These are phyloP conservation scores for Apamea anceps DNA, from an alignment of 2,888 invertebrate species.

Conservation along the genomic window DNA sequence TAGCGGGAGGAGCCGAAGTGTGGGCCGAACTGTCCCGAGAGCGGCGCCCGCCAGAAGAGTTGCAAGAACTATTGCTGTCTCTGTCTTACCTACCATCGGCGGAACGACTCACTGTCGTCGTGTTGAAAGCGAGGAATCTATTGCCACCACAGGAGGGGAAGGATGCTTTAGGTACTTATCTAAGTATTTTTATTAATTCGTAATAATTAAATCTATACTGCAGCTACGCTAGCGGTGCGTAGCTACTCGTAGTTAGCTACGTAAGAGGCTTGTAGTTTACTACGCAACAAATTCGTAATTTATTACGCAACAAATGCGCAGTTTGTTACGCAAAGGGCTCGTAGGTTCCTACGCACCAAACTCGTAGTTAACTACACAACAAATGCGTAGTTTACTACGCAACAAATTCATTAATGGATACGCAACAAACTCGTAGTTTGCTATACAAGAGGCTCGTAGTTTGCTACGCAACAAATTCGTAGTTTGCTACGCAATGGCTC, in stretches of 20 bases:
- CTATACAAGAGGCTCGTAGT: background rate
- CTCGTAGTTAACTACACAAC: background rate
- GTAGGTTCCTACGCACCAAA: background rate
- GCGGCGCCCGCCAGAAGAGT: conserved; percentile 94
- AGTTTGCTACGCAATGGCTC: background rate
- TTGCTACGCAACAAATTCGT: background rate
- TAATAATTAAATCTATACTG: too few relatives aligned
- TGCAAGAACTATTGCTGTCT: conserved; percentile 95
- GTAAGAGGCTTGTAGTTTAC: background rate
- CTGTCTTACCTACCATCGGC: conserved; percentile 97
- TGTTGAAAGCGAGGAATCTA: conserved; percentile 96
- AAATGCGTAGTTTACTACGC: background rate
- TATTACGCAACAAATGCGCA: background rate
- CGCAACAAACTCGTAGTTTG: background rate
- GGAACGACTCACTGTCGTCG: conserved; percentile 95
- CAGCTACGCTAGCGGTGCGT: background rate
- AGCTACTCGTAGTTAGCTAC: background rate
- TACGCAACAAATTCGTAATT: background rate
- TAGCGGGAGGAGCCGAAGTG: conserved; percentile 94
- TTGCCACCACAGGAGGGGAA: conserved; percentile 92
- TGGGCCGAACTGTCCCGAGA: conserved; percentile 97
- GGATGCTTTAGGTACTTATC: conserved; percentile 90
- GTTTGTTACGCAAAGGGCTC: background rate
- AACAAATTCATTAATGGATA: background rate
- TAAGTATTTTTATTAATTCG: background rate